Conservation (phyloP, 2,113 vertebrate species). For the Tragelaphus buxtoni region DNA sequence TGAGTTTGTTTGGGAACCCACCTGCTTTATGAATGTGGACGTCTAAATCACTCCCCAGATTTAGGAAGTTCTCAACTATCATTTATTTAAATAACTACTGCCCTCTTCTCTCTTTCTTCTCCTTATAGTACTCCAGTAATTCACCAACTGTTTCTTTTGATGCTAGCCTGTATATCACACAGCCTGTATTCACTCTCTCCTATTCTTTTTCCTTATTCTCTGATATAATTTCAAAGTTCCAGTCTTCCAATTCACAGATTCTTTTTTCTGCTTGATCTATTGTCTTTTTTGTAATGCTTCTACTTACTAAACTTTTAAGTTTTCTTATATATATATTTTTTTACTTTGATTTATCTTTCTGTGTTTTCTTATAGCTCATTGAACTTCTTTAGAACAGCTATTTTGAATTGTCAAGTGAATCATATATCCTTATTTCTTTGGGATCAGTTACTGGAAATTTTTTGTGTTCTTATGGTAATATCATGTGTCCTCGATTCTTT, state of each 20-base stretch:
- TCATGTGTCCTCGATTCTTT: neutral
- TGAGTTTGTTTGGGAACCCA: neutral
- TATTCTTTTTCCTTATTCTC: neutral
- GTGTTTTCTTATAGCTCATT: neutral
- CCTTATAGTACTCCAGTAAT: neutral
- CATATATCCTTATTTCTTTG: neutral
- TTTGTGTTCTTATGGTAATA: neutral
- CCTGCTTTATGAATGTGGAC: neutral
- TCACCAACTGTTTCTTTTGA: neutral
- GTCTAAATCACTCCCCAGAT: neutral
- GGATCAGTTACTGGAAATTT: neutral
- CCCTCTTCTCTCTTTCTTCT: neutral
- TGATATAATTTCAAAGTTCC: neutral
- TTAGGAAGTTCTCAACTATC: neutral
- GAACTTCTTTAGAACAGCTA: neutral
- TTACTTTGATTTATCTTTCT: neutral
- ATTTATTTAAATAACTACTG: neutral
- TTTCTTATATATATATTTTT: neutral
- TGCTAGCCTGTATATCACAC: neutral
- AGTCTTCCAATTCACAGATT: neutral
- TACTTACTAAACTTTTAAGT: neutral
- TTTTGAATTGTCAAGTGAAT: neutral
- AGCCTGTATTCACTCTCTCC: neutral
- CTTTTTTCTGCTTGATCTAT: neutral
- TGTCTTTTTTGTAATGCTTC: neutral